Conservation (phyloP, 2,888 invertebrate species). For the Oasisia sp. region DNA sequence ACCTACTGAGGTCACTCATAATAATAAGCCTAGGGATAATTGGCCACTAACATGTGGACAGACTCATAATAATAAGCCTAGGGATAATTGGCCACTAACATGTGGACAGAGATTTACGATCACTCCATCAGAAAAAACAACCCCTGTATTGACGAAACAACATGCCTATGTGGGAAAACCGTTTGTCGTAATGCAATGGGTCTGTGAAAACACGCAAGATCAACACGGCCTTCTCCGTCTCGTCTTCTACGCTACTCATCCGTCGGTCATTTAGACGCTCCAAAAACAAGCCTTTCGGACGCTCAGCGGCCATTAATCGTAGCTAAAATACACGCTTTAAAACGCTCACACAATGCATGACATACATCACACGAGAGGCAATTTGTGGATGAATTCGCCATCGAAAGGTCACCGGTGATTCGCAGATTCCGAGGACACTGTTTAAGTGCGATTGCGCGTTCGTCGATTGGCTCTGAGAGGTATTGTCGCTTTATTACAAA, state of each 20-base stretch:
- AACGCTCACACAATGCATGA: not conserved
- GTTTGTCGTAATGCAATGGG: not conserved
- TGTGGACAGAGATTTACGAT: not conserved
- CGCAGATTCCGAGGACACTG: not conserved
- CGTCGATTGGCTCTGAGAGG: not conserved
- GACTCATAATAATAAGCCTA: not conserved
- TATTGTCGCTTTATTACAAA: not conserved
- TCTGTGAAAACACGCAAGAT: not conserved
- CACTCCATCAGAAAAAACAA: not conserved
- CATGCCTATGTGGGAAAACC: not conserved
- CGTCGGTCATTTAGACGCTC: not conserved
- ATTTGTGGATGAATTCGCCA: not conserved
- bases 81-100: not conserved
- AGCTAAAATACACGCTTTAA: constrained; percentile 2
- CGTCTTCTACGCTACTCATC: not conserved
- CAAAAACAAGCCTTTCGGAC: not conserved
- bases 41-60: not conserved
- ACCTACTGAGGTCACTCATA: not conserved
- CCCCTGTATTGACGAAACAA: not conserved
- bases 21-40: not conserved
- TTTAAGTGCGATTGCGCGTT: not conserved
- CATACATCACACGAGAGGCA: not conserved
- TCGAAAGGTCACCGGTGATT: constrained; percentile 6
- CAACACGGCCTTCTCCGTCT: not conserved
- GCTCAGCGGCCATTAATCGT: not conserved